These are phyloP conservation scores for Neodiprion lecontei DNA, from an alignment of 1,140 invertebrate genomes.

Conservation along the genomic window DNA sequence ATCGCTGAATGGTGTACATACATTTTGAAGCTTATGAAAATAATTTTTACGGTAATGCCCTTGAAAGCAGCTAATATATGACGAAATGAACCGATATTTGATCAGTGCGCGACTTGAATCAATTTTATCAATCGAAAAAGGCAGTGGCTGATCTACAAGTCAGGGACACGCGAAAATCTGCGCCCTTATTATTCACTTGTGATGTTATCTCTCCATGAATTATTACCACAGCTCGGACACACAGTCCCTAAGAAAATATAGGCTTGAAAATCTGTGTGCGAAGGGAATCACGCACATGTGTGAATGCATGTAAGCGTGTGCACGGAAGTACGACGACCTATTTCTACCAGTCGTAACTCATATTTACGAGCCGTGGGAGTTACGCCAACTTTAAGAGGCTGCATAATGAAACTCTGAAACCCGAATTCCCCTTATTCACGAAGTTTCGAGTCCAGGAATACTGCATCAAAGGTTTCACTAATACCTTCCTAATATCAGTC, in stretches of 20 bases:
- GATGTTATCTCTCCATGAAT: not conserved
- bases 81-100: too few relatives aligned
- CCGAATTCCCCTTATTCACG: conserved; percentile 29
- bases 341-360: conserved; percentile 53
- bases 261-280: not conserved
- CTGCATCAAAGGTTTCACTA: not conserved
- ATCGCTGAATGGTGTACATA: too few relatives aligned
- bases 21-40: too few relatives aligned
- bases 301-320: not conserved
- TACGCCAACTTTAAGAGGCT: conserved; percentile 58
- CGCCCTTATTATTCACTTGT: not conserved
- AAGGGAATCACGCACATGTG: not conserved
- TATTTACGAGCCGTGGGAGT: conserved; percentile 57
- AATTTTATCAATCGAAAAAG: too few relatives aligned
- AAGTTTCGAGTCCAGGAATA: too few relatives aligned
- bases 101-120: too few relatives aligned
- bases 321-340: conserved; percentile 41
- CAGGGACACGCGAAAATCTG: too few relatives aligned
- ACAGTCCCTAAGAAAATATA: too few relatives aligned
- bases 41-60: too few relatives aligned
- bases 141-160: too few relatives aligned
- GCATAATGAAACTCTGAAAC: conserved; percentile 53
- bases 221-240: too few relatives aligned
- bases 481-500: not conserved
- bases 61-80: too few relatives aligned